phyloP scores from a whole-genome alignment of 2,797 vertebrate species.

The Lutjanus argentimaculatus region DNA sequence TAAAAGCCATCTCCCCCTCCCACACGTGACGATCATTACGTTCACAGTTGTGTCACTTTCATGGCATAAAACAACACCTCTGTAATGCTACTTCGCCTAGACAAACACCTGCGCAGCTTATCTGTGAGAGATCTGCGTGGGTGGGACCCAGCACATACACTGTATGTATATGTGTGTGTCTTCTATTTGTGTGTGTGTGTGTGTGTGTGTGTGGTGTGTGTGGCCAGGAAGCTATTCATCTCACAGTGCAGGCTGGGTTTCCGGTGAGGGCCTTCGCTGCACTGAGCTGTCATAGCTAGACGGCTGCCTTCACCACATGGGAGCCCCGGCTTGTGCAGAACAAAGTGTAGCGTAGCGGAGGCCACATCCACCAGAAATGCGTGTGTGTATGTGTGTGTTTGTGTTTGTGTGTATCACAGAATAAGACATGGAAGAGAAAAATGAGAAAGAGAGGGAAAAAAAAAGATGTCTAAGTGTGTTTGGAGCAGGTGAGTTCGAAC shows the following conservation, averaged over 20 bases:
- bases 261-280: slow-evolving; percentile 76
- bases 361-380: slow-evolving; percentile 65
- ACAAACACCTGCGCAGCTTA: slow-evolving; percentile 79
- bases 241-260: slow-evolving; percentile 77
- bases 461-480: slow-evolving; percentile 28
- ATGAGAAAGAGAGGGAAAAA: slow-evolving; percentile 26
- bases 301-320: slow-evolving; percentile 75
- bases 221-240: slow-evolving; percentile 83
- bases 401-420: slow-evolving; percentile 47
- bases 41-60: slow-evolving; percentile 58
- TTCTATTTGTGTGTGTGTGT: slow-evolving; percentile 29
- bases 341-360: slow-evolving; percentile 64
- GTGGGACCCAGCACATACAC: slow-evolving; percentile 58
- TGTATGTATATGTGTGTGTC: slow-evolving; percentile 40
- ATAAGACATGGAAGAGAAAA: slow-evolving; percentile 45
- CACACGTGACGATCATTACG: slow-evolving; percentile 54
- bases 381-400: slow-evolving; percentile 16
- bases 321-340: slow-evolving; percentile 72
- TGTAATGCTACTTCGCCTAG: slow-evolving; percentile 55
- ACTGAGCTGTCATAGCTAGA: slow-evolving; percentile 75
- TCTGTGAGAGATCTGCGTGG: slow-evolving; percentile 76
- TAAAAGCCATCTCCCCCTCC: slow-evolving; percentile 49
- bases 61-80: slow-evolving; percentile 45
- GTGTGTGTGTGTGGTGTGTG: slow-evolving; percentile 49
- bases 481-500: slow-evolving; percentile 72